Percentiles rank a stretch among this genome's conserved stretches.
phyloP scores from a whole-genome alignment of 2,113 vertebrate genomes.

The Phasianus colchicus region DNA sequence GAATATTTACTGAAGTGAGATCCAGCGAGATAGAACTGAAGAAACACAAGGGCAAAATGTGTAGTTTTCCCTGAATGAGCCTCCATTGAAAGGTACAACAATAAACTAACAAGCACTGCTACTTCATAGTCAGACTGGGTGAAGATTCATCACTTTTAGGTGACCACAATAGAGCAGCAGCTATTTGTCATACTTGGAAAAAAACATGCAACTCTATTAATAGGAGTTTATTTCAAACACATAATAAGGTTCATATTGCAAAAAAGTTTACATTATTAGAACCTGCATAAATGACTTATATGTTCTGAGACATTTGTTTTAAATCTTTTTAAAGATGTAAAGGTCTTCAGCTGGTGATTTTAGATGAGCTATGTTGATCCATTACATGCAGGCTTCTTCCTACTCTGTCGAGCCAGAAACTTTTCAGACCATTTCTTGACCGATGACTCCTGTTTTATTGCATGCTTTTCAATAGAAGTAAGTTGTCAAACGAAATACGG shows the following conservation, averaged over 20 bases:
- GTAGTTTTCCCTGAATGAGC: neutral
- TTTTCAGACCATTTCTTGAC: neutral
- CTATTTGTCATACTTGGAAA: neutral
- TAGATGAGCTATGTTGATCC: neutral
- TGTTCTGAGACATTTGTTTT: neutral
- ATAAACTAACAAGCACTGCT: neutral
- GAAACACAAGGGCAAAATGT: neutral
- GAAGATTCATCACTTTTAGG: neutral
- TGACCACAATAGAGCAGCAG: neutral
- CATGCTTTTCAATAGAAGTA: neutral
- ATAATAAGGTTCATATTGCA: neutral
- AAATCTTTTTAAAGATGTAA: neutral
- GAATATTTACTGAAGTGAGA: neutral
- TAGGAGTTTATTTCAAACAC: neutral
- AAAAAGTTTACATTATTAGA: neutral
- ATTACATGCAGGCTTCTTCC: neutral
- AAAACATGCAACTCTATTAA: neutral
- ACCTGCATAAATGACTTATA: neutral
- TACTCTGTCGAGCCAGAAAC: neutral
- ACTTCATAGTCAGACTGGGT: neutral
- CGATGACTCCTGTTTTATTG: neutral
- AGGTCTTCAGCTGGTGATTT: neutral
- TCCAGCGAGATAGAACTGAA: neutral
- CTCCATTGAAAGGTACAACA: neutral
- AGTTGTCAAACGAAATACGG: neutral